Base-by-base conservation (phyloP, 2,113 vertebrate genomes). In the Trematocara marginatum region DNA sequence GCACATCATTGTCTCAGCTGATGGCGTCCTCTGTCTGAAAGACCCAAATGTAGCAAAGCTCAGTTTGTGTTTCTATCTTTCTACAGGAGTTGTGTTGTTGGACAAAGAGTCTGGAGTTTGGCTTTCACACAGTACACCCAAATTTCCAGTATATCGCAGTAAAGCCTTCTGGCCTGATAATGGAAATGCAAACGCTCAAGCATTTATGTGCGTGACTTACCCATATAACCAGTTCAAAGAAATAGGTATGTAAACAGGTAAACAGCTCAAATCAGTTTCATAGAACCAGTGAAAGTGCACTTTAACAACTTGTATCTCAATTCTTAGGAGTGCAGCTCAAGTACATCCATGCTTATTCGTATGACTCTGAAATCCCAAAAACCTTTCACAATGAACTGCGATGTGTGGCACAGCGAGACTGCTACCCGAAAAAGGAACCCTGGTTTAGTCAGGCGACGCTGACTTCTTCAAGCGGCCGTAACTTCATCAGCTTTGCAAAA, bases 91-190 rank as follows among this genome's bases (percentile, higher is more conserved):
- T 3, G 79, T 95, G 53, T 86, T 95, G 89, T 49, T 94, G 85
- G 90, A 92, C 79, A 84, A 10, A 87, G 1, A 10, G 4, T 87
- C 80, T 79, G 94, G 93, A 85, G 83, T 95, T 49, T 95, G 94
- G 92, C 87, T 95, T 45, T 91, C 92, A 81, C 94, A 95, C 90
- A 93, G 90, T 34, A 94, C 92, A 56, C 94, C 94, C 51, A 66
- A 10, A 40, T 93, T 95, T n/a, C 93, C 94, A 51, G 4, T 1
- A 35, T 54, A 83, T 76, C 47, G 0, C 0, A 86, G 0, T 0
- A 80, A 34, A 71, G 1, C 80, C 20, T 94, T 95, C 86, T 95
- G 93, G 94, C 93, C 92, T 11, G 3, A 3, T 1, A 93, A 12
- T 7, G 94, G 90, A 66, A 86, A 45, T 0, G 4, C 4, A 1